Evolutionary conservation across 2,113 vertebrate genomes (phyloP).

Genomic region (Ellobius talpinus): DNA sequence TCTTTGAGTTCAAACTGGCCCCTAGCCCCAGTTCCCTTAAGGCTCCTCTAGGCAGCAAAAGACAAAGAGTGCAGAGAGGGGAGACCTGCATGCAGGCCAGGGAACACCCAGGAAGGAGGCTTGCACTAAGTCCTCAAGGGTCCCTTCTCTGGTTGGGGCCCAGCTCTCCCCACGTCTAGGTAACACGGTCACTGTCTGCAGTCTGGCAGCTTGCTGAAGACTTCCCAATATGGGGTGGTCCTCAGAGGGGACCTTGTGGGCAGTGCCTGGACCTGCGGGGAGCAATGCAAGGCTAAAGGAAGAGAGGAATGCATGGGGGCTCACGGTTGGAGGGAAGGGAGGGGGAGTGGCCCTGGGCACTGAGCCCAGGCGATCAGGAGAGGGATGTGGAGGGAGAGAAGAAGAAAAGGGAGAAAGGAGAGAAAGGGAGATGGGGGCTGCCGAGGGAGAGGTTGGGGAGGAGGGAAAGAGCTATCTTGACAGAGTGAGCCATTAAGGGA

Average conservation of each 20-base stretch:
- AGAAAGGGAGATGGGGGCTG: too few relatives aligned
- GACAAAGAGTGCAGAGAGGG: not conserved
- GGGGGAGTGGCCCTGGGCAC: not conserved
- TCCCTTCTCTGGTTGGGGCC: not conserved
- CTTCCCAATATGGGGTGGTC: not conserved
- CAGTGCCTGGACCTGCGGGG: rapidly evolving
- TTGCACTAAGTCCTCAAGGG: too few relatives aligned
- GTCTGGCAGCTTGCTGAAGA: too few relatives aligned
- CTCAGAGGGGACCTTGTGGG: not conserved
- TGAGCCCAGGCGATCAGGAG: not conserved
- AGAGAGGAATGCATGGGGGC: not conserved
- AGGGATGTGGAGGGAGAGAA: not conserved
- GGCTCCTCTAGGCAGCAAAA: not conserved
- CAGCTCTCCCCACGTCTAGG: not conserved
- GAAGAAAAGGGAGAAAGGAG: not conserved
- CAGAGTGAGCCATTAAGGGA: too few relatives aligned
- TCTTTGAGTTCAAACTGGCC: not conserved
- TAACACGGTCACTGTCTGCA: not conserved
- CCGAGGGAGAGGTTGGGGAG: not conserved
- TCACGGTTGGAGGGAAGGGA: too few relatives aligned
- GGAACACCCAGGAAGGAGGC: not conserved
- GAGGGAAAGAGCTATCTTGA: too few relatives aligned
- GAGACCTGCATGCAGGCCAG: not conserved
- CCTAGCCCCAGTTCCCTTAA: too few relatives aligned
- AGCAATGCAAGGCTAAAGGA: not conserved